Evolutionary conservation across 2,888 invertebrate species (phyloP).

Genomic region (Incurvaria masculella): DNA sequence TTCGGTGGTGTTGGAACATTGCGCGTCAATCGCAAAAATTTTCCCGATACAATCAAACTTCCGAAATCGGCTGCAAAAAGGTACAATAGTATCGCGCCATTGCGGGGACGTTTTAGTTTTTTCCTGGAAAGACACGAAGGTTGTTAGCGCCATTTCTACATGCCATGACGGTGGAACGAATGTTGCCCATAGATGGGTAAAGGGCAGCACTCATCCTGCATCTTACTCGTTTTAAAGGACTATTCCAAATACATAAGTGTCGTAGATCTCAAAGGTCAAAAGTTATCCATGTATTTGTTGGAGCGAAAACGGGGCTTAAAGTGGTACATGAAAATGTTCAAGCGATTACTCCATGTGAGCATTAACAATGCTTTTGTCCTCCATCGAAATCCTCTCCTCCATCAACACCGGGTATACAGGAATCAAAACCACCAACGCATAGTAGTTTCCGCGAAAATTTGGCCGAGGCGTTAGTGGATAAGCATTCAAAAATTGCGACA

Average conservation of each 20-base stretch:
- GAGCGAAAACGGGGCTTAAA: constrained; percentile 15
- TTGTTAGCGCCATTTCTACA: constrained; percentile 16
- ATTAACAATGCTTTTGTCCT: not conserved
- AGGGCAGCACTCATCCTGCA: constrained; percentile 2
- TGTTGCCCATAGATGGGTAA: not conserved
- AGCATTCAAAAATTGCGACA: not conserved
- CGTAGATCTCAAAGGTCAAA: constrained; percentile 8
- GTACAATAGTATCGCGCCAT: constrained; percentile 9
- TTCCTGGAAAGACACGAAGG: constrained; percentile 16
- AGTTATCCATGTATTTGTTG: constrained; percentile 11
- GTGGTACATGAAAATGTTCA: constrained; percentile 15
- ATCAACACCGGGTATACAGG: not conserved
- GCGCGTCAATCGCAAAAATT: not conserved
- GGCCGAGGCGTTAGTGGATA: not conserved
- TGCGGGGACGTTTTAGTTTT: constrained; percentile 10
- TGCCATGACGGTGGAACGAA: constrained; percentile 12
- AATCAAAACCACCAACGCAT: not conserved
- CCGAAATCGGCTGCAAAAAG: constrained; percentile 11
- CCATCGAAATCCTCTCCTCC: too few relatives aligned
- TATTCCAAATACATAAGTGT: constrained; percentile 8
- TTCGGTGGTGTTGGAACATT: constrained; percentile 5
- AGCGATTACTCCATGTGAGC: constrained; percentile 5
- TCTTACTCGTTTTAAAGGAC: constrained; percentile 6
- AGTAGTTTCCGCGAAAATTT: not conserved
- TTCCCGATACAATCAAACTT: constrained; percentile 8